Conservation (phyloP, 92 coral and sea anemone genomes). For the Umimayanthus kanabou region DNA sequence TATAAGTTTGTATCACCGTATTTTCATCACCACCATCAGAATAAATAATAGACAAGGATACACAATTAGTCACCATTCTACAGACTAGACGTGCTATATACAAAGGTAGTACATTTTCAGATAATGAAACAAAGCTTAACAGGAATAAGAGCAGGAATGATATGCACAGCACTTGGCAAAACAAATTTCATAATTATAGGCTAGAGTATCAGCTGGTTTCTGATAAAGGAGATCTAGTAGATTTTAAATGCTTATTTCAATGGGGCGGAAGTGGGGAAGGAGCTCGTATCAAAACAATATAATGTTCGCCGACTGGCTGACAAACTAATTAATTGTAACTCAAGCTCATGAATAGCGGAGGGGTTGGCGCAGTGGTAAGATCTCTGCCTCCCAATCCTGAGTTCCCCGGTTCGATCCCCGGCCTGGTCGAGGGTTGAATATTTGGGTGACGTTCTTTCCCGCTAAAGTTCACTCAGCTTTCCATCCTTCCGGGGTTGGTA, state of each 20-base stretch:
- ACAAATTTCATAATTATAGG: slow-evolving; percentile 5
- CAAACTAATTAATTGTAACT: background rate
- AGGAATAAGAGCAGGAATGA: slow-evolving; percentile 19
- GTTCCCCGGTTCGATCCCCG: too few relatives aligned
- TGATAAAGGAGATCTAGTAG: background rate
- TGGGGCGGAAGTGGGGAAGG: background rate
- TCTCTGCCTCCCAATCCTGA: too few relatives aligned
- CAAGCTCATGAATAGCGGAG: too few relatives aligned
- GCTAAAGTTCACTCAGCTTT: too few relatives aligned
- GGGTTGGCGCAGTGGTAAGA: too few relatives aligned
- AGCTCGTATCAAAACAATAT: background rate
- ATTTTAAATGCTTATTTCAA: background rate
- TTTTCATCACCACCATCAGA: too few relatives aligned
- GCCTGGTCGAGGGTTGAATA: too few relatives aligned
- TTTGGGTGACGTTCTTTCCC: too few relatives aligned
- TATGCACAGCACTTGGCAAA: background rate
- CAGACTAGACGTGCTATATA: slow-evolving; percentile 28
- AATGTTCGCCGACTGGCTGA: too few relatives aligned
- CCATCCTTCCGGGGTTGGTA: too few relatives aligned
- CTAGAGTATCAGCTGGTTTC: background rate
- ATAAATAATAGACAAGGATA: too few relatives aligned
- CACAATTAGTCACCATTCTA: background rate
- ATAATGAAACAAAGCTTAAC: slow-evolving; percentile 21
- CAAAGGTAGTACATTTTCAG: slow-evolving; percentile 23
- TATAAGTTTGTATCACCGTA: too few relatives aligned